These are phyloP conservation scores for Neosalanx taihuensis DNA, from an alignment of 2,797 vertebrate genomes.

Conservation along the genomic window DNA sequence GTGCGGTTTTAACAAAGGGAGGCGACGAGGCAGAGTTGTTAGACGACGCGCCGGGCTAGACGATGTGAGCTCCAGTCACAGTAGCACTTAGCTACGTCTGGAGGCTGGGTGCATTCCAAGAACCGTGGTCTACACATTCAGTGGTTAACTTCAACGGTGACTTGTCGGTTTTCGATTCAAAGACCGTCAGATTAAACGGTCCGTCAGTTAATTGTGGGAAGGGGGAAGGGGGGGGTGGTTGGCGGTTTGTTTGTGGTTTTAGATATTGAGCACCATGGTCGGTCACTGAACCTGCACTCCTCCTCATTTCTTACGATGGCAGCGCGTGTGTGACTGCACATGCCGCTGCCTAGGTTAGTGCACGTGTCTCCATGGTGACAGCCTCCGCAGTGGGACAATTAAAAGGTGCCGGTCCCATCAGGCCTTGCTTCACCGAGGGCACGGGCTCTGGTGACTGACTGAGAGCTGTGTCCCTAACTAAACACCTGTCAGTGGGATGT, in stretches of 20 bases:
- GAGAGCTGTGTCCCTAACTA: conserved; percentile 57
- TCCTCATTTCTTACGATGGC: not conserved
- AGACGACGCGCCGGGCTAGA: not conserved
- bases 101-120: not conserved
- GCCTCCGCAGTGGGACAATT: conserved; percentile 60
- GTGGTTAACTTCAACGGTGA: not conserved
- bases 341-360: not conserved
- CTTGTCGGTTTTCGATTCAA: not conserved
- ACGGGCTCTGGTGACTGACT: conserved; percentile 59
- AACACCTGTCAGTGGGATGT: conserved; percentile 66
- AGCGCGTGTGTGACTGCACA: conserved; percentile 27
- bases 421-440: conserved; percentile 55
- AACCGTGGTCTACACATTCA: too few species aligned
- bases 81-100: conserved; percentile 14
- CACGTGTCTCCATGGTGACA: conserved; percentile 2
- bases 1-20: not conserved
- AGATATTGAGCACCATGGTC: too few species aligned
- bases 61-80: conserved; percentile 8
- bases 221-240: conserved; percentile 5
- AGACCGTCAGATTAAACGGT: not conserved
- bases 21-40: not conserved
- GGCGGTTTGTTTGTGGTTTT: too few species aligned
- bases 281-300: too few species aligned
- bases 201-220: not conserved
- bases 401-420: conserved; percentile 68